Evolutionary conservation across 2,888 invertebrate species (phyloP), one percentile per base, ranked within the genome.

Genomic region (Aporophyla lueneburgensis): DNA sequence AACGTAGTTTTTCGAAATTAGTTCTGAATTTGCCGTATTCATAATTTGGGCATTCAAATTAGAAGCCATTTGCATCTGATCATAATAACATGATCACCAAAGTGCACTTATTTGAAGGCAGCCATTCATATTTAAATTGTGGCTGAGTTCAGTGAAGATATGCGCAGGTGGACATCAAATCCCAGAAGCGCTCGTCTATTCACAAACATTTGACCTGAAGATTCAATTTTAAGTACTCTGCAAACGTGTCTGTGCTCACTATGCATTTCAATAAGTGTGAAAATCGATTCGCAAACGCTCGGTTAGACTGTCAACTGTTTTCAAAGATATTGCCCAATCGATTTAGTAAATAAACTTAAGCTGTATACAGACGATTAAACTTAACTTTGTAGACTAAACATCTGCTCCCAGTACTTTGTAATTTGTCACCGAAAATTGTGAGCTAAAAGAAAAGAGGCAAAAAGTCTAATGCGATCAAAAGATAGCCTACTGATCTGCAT

Each of bases 201-300:
- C 71, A 74, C 46, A 76, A 53, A 65, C 65, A 69, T 86, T 81
- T 84, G 66, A 85, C 65, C 67, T 56, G 78, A 76, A 84, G 61
- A 81, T 86, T 81, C 79, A 79, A 84, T 86, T 89, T 80, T 78
- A 79, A 86, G 79, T 71, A 78, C 83, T 81, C 67, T 73, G 81
- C 78, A 84, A 87, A 84, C 75, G 69, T 76, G 67, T 76, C 54
- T 58, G 53, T 58, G 21, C 49, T 71, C 63, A 65, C 79, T 68
- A 56, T 76, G 76, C 76, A 83, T 83, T 85, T 72, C 78, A 86
- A 80, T 87, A 84, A 83, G 75, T 74, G 69, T 24, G 74, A 72
- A 82, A 84, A 84, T 80, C 71, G 65, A 75, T 76, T 59, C 14
- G 43, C 53, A 5, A 71, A 71, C 14, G 40, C 53, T 65, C 43